Evolutionary conservation across 2,113 vertebrate genomes (phyloP).

Genomic region (Fulica atra): DNA sequence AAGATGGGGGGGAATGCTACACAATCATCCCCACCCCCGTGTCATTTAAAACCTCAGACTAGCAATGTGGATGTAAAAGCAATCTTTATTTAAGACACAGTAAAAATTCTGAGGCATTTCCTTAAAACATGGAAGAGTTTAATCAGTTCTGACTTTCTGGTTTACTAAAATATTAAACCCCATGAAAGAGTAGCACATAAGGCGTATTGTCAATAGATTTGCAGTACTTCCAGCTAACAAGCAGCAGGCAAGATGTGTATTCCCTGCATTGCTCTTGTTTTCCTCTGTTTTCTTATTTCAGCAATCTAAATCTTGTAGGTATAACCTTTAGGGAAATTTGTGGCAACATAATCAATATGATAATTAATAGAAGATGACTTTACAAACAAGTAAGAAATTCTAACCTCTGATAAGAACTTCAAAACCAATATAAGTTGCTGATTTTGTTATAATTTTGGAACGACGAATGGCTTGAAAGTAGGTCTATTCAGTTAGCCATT

Average conservation of each 20-base stretch:
- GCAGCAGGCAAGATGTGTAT: not conserved
- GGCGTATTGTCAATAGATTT: not conserved
- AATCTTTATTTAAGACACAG: not conserved
- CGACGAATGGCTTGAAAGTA: constrained; percentile 44
- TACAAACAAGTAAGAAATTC: constrained; percentile 6
- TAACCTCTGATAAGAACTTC: constrained; percentile 4
- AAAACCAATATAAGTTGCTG: not conserved
- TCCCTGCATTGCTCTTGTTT: not conserved
- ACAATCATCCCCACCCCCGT: not conserved
- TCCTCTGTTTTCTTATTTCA: constrained; percentile 24
- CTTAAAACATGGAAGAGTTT: not conserved
- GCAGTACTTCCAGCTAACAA: not conserved
- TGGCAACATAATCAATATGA: constrained; percentile 9
- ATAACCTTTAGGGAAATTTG: constrained; percentile 39
- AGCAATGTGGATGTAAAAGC: not conserved
- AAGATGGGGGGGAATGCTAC: not conserved
- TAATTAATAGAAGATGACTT: constrained; percentile 30
- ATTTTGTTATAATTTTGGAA: constrained; percentile 57
- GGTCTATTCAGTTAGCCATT: constrained; percentile 10
- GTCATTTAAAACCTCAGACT: not conserved
- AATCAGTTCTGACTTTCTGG: not conserved
- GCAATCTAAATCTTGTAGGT: constrained; percentile 18
- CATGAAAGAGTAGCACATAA: not conserved
- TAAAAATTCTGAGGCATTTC: not conserved
- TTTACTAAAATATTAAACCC: not conserved